These are phyloP conservation scores for Lordiphosa mommai DNA, from an alignment of 1,140 invertebrate genomes.

Conservation along the genomic window DNA sequence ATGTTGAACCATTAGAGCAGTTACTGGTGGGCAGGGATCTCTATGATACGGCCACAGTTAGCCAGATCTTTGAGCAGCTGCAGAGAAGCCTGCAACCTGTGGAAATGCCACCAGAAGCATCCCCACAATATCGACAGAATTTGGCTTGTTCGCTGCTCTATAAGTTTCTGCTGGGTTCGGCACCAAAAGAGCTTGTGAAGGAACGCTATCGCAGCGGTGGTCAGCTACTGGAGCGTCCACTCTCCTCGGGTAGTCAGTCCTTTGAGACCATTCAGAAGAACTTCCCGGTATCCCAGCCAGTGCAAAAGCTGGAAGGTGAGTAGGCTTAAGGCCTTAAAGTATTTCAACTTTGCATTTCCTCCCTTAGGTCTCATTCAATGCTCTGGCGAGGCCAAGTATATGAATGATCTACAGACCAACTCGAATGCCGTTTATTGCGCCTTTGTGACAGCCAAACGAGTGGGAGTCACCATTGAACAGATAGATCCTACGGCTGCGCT, in stretches of 20 bases:
- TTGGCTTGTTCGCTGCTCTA: conserved; percentile 86
- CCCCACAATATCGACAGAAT: conserved; percentile 83
- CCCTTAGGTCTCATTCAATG: conserved; percentile 85
- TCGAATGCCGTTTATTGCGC: conserved; percentile 83
- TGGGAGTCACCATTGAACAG: conserved; percentile 81
- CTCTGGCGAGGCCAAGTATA: conserved; percentile 86
- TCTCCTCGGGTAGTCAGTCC: conserved; percentile 87
- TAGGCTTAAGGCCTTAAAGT: neutral
- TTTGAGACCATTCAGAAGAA: conserved; percentile 86
- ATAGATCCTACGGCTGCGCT: conserved; percentile 83
- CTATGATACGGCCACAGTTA: conserved; percentile 56
- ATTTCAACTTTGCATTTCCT: neutral
- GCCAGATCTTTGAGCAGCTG: conserved; percentile 40
- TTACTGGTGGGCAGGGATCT: conserved; percentile 82
- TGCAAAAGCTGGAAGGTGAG: conserved; percentile 86
- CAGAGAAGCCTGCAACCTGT: conserved; percentile 22
- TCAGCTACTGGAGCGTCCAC: conserved; percentile 82
- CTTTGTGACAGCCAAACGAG: conserved; percentile 82
- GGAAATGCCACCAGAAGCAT: conserved; percentile 83
- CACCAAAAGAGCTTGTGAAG: conserved; percentile 59
- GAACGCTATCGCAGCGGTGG: conserved; percentile 80
- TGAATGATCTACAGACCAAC: conserved; percentile 83
- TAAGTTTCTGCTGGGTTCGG: conserved; percentile 83
- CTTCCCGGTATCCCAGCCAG: conserved; percentile 89
- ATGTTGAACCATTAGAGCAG: conserved; percentile 84